Evolutionary conservation across 2,888 invertebrate genomes (phyloP).

Genomic region (Drosophila rellima): DNA sequence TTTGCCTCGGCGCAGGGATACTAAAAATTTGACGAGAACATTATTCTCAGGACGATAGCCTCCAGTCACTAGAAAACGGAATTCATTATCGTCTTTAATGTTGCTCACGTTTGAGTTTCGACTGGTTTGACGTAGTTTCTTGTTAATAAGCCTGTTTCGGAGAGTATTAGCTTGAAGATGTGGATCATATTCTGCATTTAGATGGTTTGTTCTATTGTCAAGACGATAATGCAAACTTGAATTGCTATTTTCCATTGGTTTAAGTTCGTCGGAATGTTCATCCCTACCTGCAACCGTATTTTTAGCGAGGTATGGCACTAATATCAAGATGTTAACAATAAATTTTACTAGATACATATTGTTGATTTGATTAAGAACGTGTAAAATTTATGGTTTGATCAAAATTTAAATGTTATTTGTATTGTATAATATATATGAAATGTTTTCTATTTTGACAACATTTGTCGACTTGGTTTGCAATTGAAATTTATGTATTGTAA

Average conservation of each 20-base stretch:
- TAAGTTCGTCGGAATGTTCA: background rate
- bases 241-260: background rate
- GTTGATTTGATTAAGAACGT: background rate
- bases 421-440: too few relatives aligned
- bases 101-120: background rate
- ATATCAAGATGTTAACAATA: background rate
- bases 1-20: slow-evolving; percentile 34
- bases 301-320: background rate
- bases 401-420: background rate
- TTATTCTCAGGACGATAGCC: slow-evolving; percentile 58
- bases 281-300: background rate
- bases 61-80: slow-evolving; percentile 59
- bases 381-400: background rate
- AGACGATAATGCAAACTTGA: background rate
- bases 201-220: background rate
- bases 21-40: slow-evolving; percentile 42
- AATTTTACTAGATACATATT: background rate
- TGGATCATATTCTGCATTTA: background rate
- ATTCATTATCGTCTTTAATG: slow-evolving; percentile 15
- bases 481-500: too few relatives aligned
- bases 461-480: too few relatives aligned
- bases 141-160: background rate
- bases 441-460: too few relatives aligned
- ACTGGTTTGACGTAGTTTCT: background rate
- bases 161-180: background rate